Evolutionary conservation across 2,888 invertebrate species (phyloP).

Genomic region (Sisyra nigra): DNA sequence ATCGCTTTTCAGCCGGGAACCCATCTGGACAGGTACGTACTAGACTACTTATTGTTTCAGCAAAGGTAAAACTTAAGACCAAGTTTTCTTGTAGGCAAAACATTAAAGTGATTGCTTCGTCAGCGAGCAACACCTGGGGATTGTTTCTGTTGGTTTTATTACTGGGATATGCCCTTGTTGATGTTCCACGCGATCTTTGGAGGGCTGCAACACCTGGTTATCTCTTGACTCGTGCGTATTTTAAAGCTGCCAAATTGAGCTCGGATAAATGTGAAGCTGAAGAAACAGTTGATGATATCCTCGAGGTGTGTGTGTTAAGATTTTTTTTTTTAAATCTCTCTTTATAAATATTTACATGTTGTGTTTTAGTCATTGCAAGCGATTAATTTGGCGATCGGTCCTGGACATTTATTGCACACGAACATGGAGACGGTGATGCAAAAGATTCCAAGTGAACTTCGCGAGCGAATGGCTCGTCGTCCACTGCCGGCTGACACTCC

Average conservation of each 20-base stretch:
- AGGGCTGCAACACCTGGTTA: conserved; percentile 75
- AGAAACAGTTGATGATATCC: conserved; percentile 86
- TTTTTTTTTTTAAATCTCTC: no score
- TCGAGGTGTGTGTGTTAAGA: no score
- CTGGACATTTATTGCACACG: conserved; percentile 56
- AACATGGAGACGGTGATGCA: conserved; percentile 80
- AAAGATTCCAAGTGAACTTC: conserved; percentile 67
- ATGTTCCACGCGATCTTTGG: conserved; percentile 87
- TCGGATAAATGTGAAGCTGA: conserved; percentile 95
- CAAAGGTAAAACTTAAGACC: neutral
- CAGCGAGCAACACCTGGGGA: conserved; percentile 99
- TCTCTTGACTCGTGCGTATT: conserved; percentile 73
- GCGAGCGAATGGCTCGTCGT: conserved; percentile 54
- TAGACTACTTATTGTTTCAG: neutral
- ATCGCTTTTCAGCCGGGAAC: conserved; percentile 82
- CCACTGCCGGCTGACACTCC: conserved; percentile 40
- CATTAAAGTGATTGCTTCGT: conserved; percentile 91
- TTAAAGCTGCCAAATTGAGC: conserved; percentile 85
- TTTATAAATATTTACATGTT: conserved; percentile 16
- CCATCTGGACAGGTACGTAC: conserved; percentile 62
- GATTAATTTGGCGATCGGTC: conserved; percentile 57
- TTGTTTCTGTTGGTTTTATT: conserved; percentile 84
- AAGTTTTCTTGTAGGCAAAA: conserved; percentile 41
- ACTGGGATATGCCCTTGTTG: conserved; percentile 89
- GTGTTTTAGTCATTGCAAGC: conserved; percentile 61